Conservation (phyloP, 2,113 vertebrate species). For the Cinclus mexicanus region DNA sequence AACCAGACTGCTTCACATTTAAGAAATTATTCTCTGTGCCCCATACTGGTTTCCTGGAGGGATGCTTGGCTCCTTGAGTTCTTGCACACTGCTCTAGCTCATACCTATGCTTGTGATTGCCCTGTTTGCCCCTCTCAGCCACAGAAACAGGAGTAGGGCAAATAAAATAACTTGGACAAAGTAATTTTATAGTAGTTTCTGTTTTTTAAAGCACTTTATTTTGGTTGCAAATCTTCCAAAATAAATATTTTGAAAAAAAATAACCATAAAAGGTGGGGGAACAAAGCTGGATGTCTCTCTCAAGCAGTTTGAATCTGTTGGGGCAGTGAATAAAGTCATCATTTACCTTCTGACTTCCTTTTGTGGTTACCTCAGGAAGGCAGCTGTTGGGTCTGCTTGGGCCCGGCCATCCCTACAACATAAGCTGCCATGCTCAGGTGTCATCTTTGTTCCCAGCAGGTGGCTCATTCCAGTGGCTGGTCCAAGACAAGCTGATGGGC, state of each 20-base stretch:
- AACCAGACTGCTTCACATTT: background rate
- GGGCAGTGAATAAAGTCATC: background rate
- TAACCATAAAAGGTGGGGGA: accelerated
- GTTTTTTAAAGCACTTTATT: background rate
- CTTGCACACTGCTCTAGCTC: background rate
- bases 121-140: background rate
- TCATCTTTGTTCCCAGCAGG: background rate
- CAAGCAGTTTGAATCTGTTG: background rate
- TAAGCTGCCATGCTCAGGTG: background rate
- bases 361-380: background rate
- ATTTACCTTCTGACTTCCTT: background rate
- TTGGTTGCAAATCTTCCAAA: background rate
- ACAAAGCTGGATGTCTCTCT: background rate
- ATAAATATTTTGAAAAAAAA: background rate
- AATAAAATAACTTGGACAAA: background rate
- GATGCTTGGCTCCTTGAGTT: background rate
- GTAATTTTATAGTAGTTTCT: background rate
- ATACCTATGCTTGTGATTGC: background rate
- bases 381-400: background rate
- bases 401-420: background rate
- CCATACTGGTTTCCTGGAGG: background rate
- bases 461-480: background rate
- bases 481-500: background rate
- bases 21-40: background rate
- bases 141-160: background rate